Base-by-base conservation (phyloP, 2,797 vertebrate genomes). In the Coranthus polyacanthus region DNA sequence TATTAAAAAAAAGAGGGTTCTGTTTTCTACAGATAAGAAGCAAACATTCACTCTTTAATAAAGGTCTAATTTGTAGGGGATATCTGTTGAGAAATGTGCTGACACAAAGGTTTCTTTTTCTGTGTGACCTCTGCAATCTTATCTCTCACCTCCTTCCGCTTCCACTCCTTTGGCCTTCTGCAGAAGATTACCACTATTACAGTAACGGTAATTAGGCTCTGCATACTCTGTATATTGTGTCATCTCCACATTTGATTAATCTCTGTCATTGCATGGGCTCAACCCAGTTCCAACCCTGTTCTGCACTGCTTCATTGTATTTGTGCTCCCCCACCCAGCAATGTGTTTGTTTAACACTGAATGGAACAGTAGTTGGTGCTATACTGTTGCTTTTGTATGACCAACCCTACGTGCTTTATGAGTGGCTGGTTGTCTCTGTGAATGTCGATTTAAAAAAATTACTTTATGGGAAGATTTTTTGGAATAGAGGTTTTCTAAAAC, bases 111-210 rank as follows among this genome's bases (percentile, higher is more conserved):
- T 83, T 84, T 82, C 34, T 68, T 55, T n/a, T 59, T 39, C 43
- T 72, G 18, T 82, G 61, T 89, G 83, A 84, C 74, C 12, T 86
- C 15, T 94, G 2, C 52, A 90, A 93, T 86, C 66, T 74, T 91
- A 82, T 94, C 57, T 87, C 73, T 80, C 66, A 47, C 62, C 60
- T 75, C 59, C 43, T 73, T 22, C 57, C 45, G 7, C 79, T 88
- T 70, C 92, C 90, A 41, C 87, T 79, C 69, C 83, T 87, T 91
- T 82, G 84, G 93, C 92, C 93, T 70, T 87, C 95, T 89, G 95
- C 97, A 99, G 98, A 97, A 96, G 96, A 98, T 99, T 92, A 96
- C 97, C 86, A 96, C 98, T 92, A 92, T 99, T 92, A 99, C 98
- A 92, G 97, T 99, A 64, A 98, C 96, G 98, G 98, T 99, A 99